Conservation (phyloP, 2,113 vertebrate genomes). For the Toxotes chatareus region DNA sequence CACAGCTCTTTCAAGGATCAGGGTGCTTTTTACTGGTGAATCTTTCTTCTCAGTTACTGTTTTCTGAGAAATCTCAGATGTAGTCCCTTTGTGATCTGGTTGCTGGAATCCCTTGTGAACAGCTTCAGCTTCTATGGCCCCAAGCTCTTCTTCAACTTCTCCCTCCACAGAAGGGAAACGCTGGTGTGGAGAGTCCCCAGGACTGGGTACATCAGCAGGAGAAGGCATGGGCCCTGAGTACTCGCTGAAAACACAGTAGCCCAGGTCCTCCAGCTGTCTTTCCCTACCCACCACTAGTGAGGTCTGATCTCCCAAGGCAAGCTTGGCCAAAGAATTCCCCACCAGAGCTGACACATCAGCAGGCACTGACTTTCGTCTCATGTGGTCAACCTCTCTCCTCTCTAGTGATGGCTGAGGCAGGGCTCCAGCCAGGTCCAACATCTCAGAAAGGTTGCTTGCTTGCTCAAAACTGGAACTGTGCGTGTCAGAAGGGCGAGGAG, state of each 20-base stretch:
- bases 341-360: slow-evolving; percentile 63
- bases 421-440: slow-evolving; percentile 75
- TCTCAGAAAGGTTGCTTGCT: slow-evolving; percentile 68
- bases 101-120: slow-evolving; percentile 36
- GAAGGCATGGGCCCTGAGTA: slow-evolving; percentile 78
- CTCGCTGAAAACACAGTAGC: slow-evolving; percentile 76
- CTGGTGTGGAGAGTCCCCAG: slow-evolving; percentile 62
- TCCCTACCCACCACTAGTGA: slow-evolving; percentile 38
- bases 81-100: slow-evolving; percentile 27
- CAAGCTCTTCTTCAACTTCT: slow-evolving; percentile 47
- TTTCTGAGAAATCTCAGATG: slow-evolving; percentile 46
- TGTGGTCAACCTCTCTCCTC: slow-evolving; percentile 56
- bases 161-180: slow-evolving; percentile 61
- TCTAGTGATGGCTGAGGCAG: slow-evolving; percentile 56
- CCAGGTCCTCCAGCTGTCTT: slow-evolving; percentile 66
- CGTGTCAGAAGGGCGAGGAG: slow-evolving; percentile 23
- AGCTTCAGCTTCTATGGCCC: slow-evolving; percentile 12
- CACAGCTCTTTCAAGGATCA: slow-evolving; percentile 76
- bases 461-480: slow-evolving; percentile 37
- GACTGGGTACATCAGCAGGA: slow-evolving; percentile 76
- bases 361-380: slow-evolving; percentile 74
- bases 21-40: slow-evolving; percentile 49
- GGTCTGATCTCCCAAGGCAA: slow-evolving; percentile 56
- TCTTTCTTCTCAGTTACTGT: slow-evolving; percentile 64
- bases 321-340: slow-evolving; percentile 66